Conservation (phyloP, 2,113 vertebrate genomes). For the Prunella fulvescens region DNA sequence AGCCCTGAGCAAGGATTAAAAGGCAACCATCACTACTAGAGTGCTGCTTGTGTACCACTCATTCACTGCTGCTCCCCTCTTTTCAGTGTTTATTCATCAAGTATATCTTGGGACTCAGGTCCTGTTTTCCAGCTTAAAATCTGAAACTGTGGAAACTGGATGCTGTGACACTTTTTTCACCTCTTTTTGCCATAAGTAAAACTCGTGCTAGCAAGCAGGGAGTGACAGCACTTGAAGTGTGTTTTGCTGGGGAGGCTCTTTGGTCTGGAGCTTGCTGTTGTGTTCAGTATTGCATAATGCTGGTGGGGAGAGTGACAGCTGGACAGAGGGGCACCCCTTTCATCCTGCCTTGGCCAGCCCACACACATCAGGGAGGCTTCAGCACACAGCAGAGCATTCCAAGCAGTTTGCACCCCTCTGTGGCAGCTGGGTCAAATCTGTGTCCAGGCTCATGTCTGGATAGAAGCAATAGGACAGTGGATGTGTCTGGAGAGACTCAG, state of each 20-base stretch:
- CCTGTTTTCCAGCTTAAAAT: not conserved
- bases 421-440: not conserved
- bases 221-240: not conserved
- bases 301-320: not conserved
- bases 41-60: not conserved
- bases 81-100: not conserved
- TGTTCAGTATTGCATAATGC: not conserved
- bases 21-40: accelerated
- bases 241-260: not conserved
- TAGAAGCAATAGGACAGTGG: not conserved
- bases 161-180: not conserved
- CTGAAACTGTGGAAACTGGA: not conserved
- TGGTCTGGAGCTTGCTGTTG: not conserved
- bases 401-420: not conserved
- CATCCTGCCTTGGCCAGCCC: not conserved
- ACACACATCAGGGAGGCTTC: not conserved
- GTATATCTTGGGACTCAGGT: not conserved
- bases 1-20: not conserved
- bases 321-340: not conserved
- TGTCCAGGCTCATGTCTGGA: not conserved
- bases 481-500: not conserved
- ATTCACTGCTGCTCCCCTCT: not conserved
- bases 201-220: not conserved
- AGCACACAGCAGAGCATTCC: accelerated
- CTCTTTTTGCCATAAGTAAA: not conserved